Percentiles rank a stretch among this genome's conserved stretches.
Evolutionary conservation across 2,888 invertebrate species (phyloP).

Genomic region (Ctenicera cuprea): DNA sequence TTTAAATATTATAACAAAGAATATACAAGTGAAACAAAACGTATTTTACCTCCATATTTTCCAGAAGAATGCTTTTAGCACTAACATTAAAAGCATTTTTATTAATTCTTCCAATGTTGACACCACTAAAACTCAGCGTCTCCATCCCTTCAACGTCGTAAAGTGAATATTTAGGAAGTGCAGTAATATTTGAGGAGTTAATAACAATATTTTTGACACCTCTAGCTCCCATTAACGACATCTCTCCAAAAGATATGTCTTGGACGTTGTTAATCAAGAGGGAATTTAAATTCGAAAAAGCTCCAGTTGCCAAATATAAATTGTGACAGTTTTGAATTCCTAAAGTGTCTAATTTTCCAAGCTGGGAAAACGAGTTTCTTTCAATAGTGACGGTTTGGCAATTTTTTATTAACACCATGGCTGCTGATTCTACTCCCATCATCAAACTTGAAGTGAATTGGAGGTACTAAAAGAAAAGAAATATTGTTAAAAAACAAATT

Average conservation of each 20-base stretch:
- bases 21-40: no score
- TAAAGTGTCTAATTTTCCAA: constrained; percentile 35
- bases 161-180: constrained; percentile 32
- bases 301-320: constrained; percentile 36
- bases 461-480: constrained; percentile 33
- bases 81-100: constrained; percentile 35
- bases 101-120: constrained; percentile 36
- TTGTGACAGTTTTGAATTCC: constrained; percentile 37
- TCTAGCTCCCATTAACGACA: constrained; percentile 48
- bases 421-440: constrained; percentile 28
- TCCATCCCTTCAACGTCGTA: constrained; percentile 42
- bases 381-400: constrained; percentile 40
- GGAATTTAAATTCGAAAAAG: constrained; percentile 42
- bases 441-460: constrained; percentile 43
- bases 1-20: not conserved
- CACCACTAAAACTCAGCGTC: constrained; percentile 19
- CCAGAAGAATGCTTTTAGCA: constrained; percentile 27
- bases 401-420: constrained; percentile 39
- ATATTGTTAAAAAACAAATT: not conserved
- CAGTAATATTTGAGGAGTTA: constrained; percentile 38
- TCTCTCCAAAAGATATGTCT: constrained; percentile 40
- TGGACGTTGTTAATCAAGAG: constrained; percentile 44
- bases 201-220: constrained; percentile 44
- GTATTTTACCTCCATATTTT: constrained; percentile 35
- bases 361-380: constrained; percentile 41